A percentile compares a stretch with the other conserved stretches of the same genome.
phyloP scores from a whole-genome alignment of 37 sponge, comb jelly and placozoan species.

The Hexactinellida sp. region DNA sequence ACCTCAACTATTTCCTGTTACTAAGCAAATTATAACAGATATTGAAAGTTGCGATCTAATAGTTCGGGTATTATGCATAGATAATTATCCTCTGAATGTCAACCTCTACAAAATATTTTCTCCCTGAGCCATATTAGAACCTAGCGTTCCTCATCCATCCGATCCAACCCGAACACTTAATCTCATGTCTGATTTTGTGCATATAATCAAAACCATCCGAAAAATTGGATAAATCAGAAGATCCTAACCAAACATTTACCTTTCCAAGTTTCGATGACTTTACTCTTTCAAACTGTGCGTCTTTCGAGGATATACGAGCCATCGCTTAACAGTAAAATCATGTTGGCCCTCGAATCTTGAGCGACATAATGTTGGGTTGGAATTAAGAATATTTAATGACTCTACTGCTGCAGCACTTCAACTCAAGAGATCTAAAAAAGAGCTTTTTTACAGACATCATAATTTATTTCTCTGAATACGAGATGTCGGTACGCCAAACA shows the following conservation, averaged over 20 bases:
- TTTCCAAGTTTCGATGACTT: neutral
- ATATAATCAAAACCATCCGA: neutral
- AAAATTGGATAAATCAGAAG: neutral
- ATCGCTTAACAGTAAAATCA: too few relatives aligned
- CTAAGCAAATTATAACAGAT: too few relatives aligned
- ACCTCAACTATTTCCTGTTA: too few relatives aligned
- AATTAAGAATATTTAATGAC: neutral
- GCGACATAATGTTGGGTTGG: neutral
- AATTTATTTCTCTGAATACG: neutral
- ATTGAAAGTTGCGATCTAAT: too few relatives aligned
- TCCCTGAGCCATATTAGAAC: neutral
- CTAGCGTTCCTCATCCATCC: neutral
- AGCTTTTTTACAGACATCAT: neutral
- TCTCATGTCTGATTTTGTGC: neutral
- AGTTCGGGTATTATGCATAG: too few relatives aligned
- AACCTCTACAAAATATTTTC: neutral
- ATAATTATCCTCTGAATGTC: neutral
- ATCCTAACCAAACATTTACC: neutral
- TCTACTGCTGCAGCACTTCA: neutral
- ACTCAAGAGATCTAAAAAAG: neutral
- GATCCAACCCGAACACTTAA: neutral
- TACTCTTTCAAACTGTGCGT: neutral
- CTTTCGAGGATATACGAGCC: neutral
- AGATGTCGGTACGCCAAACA: neutral
- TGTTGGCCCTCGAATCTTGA: too few relatives aligned